A percentile compares a stretch with the other conserved stretches of the same genome.
Evolutionary conservation across 1,140 invertebrate genomes (phyloP).

Genomic region (Cylas formicarius): DNA sequence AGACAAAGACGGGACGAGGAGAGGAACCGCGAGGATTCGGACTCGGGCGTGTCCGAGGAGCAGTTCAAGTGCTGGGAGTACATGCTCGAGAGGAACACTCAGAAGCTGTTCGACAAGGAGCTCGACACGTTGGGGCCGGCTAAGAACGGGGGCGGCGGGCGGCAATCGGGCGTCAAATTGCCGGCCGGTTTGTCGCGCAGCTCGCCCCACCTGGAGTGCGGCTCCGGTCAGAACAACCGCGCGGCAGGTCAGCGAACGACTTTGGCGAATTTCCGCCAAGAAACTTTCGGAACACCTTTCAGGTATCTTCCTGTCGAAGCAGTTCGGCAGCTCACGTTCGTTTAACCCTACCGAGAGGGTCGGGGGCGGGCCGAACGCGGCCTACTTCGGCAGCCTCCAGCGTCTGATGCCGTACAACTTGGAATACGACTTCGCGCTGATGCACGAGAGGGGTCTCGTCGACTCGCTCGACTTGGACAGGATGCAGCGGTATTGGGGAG

Average conservation of each 20-base stretch:
- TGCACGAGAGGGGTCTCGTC: constrained; percentile 61
- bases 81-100: constrained; percentile 85
- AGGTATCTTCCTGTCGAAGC: constrained; percentile 57
- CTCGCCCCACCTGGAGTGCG: constrained; percentile 50
- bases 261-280: constrained; percentile 10
- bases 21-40: constrained; percentile 50
- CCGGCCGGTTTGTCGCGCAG: constrained; percentile 49
- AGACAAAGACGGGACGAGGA: constrained; percentile 49
- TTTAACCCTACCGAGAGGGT: constrained; percentile 50
- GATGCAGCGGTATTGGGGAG: constrained; percentile 83
- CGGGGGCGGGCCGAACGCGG: constrained; percentile 68
- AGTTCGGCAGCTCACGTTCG: constrained; percentile 72
- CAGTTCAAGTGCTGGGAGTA: constrained; percentile 90
- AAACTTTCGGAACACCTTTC: constrained; percentile 2
- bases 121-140: constrained; percentile 59
- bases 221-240: constrained; percentile 35
- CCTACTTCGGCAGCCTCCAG: constrained; percentile 77
- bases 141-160: too few relatives aligned
- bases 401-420: constrained; percentile 76
- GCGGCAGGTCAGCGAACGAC: constrained; percentile 22
- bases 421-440: constrained; percentile 75
- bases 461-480: constrained; percentile 72
- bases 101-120: constrained; percentile 80
- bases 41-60: constrained; percentile 63
- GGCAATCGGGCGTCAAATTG: too few relatives aligned